Conservation (phyloP, 2,888 invertebrate species). For the Andricus quercusramuli region DNA sequence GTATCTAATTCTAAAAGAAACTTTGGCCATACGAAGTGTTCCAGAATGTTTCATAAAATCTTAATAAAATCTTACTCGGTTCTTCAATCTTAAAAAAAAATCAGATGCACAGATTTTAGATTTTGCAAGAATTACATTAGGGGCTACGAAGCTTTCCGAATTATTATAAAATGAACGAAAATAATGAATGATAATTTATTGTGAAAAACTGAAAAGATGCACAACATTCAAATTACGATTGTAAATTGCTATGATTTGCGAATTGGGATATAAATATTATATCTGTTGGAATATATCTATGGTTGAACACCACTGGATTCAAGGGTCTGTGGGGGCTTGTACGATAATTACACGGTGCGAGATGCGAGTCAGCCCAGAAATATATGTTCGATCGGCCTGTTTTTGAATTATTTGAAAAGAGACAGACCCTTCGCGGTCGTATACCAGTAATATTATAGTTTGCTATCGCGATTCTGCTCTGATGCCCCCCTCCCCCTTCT, state of each 20-base stretch:
- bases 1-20: no score
- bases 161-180: neutral
- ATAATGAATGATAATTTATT: slow-evolving; percentile 1
- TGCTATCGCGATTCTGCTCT: slow-evolving; percentile 70
- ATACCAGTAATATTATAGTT: slow-evolving; percentile 75
- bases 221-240: slow-evolving; percentile 23
- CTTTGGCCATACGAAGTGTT: no score
- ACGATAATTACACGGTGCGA: slow-evolving; percentile 78
- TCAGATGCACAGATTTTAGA: no score
- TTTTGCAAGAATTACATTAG: neutral
- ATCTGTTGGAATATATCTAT: slow-evolving; percentile 48
- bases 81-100: no score
- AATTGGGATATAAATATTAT: slow-evolving; percentile 36
- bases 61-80: no score
- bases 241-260: slow-evolving; percentile 35
- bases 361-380: slow-evolving; percentile 75
- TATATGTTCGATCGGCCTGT: slow-evolving; percentile 78
- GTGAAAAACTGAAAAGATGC: slow-evolving; percentile 1
- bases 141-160: neutral
- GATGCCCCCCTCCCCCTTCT: slow-evolving; percentile 54
- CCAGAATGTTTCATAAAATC: no score
- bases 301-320: slow-evolving; percentile 75
- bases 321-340: slow-evolving; percentile 71
- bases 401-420: slow-evolving; percentile 79
- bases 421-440: slow-evolving; percentile 69